These are phyloP conservation scores for Camelus bactrianus DNA, from an alignment of 2,113 vertebrate genomes.

Conservation along the genomic window DNA sequence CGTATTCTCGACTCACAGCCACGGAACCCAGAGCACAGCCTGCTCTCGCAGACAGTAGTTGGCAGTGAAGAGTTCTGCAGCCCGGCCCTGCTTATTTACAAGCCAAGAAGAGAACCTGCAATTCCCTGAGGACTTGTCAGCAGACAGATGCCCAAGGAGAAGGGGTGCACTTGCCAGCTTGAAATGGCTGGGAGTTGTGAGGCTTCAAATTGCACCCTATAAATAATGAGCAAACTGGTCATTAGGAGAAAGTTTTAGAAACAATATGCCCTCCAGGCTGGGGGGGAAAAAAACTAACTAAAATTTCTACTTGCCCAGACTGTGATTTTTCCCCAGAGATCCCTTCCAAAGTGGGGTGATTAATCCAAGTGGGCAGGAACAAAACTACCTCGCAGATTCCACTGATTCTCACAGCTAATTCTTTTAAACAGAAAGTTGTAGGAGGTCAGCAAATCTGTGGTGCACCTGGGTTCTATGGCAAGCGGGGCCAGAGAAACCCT, in stretches of 20 bases:
- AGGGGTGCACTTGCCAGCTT: not conserved
- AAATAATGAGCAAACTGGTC: conserved; percentile 44
- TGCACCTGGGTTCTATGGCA: not conserved
- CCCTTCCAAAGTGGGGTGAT: conserved; percentile 20
- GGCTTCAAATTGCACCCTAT: not conserved
- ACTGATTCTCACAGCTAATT: not conserved
- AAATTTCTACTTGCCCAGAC: not conserved
- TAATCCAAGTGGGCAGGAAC: conserved; percentile 10
- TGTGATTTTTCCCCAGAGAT: not conserved
- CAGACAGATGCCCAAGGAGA: not conserved
- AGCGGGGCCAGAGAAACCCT: not conserved
- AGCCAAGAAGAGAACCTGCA: not conserved
- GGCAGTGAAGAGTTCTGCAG: not conserved
- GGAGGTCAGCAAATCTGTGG: not conserved
- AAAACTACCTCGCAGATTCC: not conserved
- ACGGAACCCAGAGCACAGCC: not conserved
- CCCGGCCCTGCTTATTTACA: not conserved
- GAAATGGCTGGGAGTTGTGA: not conserved
- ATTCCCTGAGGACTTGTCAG: not conserved
- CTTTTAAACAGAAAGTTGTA: not conserved
- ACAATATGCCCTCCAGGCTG: not conserved
- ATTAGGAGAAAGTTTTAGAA: not conserved
- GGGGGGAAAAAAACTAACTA: not conserved
- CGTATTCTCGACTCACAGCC: not conserved
- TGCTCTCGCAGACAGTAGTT: not conserved